Conservation (phyloP, 2,888 invertebrate genomes). For the Synergus laeviventris region DNA sequence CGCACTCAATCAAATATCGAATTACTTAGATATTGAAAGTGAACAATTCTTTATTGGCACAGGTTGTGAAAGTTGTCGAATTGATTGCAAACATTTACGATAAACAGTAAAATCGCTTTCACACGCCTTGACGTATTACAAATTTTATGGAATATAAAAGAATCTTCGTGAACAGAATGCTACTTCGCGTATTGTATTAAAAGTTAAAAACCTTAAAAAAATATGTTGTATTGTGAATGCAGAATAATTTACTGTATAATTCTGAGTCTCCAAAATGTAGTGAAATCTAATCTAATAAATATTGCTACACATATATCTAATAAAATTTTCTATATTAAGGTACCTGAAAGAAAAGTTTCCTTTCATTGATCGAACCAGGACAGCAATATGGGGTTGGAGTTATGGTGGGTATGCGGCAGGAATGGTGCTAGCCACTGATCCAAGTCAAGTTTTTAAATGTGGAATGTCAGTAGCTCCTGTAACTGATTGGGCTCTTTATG, state of each 20-base stretch:
- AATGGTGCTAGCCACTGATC: slow-evolving; percentile 89
- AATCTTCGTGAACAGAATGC: too few relatives aligned
- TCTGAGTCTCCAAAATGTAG: too few relatives aligned
- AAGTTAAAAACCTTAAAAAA: too few relatives aligned
- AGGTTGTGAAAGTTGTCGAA: neutral
- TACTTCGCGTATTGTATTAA: too few relatives aligned
- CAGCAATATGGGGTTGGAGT: slow-evolving; percentile 99
- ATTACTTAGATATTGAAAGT: neutral
- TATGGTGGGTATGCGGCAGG: slow-evolving; percentile 97
- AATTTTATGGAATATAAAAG: neutral
- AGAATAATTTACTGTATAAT: too few relatives aligned
- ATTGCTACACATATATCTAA: too few relatives aligned
- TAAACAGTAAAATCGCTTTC: neutral
- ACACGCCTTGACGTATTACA: neutral
- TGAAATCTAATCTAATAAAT: neutral
- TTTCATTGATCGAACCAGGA: slow-evolving; percentile 87
- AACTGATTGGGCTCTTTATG: slow-evolving; percentile 97
- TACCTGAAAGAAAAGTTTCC: slow-evolving; percentile 81
- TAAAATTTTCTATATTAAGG: slow-evolving; percentile 74
- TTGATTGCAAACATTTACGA: slow-evolving; percentile 1
- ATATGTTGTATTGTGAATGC: too few relatives aligned
- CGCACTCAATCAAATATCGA: slow-evolving; percentile 7
- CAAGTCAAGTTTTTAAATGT: slow-evolving; percentile 88
- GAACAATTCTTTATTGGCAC: neutral
- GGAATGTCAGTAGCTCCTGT: slow-evolving; percentile 97